phyloP scores from a whole-genome alignment of 2,888 invertebrate species.

The Rhorus exstirpatorius region DNA sequence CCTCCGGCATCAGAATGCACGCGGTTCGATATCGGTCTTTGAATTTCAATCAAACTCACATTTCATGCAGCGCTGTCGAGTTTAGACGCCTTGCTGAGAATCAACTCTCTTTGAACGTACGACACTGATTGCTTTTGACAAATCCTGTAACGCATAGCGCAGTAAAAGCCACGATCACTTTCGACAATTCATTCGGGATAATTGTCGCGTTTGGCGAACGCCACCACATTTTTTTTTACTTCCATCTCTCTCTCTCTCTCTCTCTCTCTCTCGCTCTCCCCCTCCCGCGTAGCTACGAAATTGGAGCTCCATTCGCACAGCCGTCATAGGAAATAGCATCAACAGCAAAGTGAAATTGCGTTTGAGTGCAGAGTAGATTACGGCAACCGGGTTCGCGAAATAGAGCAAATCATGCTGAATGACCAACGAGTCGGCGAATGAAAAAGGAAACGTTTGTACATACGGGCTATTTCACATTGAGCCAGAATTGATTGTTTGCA shows the following conservation, averaged over 20 bases:
- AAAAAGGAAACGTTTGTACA: conserved; percentile 4
- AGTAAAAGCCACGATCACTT: conserved; percentile 24
- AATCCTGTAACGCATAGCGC: conserved; percentile 13
- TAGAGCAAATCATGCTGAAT: conserved; percentile 12
- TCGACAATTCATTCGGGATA: conserved; percentile 22
- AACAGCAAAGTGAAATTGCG: conserved; percentile 34
- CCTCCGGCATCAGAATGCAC: background rate
- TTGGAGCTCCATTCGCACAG: conserved; percentile 6
- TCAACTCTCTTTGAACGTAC: background rate
- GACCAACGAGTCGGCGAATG: background rate
- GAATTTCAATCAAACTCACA: conserved; percentile 1
- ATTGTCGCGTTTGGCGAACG: background rate
- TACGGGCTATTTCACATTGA: background rate
- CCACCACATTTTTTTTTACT: background rate
- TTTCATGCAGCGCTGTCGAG: background rate
- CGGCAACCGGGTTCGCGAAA: background rate
- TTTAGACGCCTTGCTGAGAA: background rate
- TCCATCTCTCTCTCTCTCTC: background rate
- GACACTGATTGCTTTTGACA: conserved; percentile 14
- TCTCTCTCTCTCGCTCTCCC: too few species aligned
- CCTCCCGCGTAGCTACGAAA: too few species aligned
- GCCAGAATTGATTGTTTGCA: too few species aligned
- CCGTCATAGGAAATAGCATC: conserved; percentile 2
- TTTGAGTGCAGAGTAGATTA: conserved; percentile 17
- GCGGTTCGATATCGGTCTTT: background rate